phyloP scores from a whole-genome alignment of 2,888 invertebrate genomes.

The Pheosia tremula region DNA sequence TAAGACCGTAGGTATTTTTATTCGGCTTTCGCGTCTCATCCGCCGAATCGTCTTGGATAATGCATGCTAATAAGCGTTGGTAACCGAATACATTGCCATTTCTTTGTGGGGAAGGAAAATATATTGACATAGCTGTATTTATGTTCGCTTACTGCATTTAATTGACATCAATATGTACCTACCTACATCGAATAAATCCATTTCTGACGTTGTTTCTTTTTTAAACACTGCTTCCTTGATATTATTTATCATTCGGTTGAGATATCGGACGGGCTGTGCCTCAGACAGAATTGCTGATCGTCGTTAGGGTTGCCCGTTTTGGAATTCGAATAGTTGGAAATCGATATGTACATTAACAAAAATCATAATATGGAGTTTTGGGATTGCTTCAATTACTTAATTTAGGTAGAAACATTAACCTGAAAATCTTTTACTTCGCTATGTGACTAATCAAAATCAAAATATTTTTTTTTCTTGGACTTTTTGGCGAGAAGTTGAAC shows the following conservation, averaged over 20 bases:
- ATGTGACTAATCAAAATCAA: no score
- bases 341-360: not conserved
- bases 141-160: slow-evolving; percentile 2
- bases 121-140: not conserved
- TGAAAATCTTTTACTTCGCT: no score
- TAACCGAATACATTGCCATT: not conserved
- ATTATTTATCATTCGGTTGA: slow-evolving; percentile 30
- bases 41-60: not conserved
- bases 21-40: not conserved
- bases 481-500: no score
- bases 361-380: no score
- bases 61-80: not conserved
- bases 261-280: slow-evolving; percentile 18
- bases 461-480: no score
- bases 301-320: slow-evolving; percentile 6
- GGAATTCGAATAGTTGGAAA: not conserved
- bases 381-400: no score
- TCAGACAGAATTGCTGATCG: slow-evolving; percentile 16
- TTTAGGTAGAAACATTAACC: no score
- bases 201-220: slow-evolving; percentile 28
- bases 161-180: slow-evolving; percentile 30
- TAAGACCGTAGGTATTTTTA: not conserved
- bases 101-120: not conserved
- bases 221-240: slow-evolving; percentile 34
- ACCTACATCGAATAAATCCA: slow-evolving; percentile 28